Conservation (phyloP, 2,888 invertebrate species). For the Machimus rusticus region DNA sequence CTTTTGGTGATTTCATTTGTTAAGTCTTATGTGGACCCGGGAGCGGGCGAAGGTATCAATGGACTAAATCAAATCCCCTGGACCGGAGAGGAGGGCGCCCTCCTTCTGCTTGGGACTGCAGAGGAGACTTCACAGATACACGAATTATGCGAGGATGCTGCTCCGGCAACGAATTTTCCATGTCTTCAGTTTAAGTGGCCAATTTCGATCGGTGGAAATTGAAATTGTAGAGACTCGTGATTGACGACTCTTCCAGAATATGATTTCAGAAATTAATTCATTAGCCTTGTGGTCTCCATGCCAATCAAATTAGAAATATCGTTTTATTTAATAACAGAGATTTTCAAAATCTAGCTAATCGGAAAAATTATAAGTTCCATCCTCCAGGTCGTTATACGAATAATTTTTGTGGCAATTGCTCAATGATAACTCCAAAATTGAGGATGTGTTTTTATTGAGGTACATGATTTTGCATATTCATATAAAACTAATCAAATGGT, state of each 20-base stretch:
- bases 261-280: neutral
- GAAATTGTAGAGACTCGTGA: neutral
- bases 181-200: neutral
- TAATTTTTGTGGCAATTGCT: too few relatives aligned
- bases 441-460: too few relatives aligned
- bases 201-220: neutral
- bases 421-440: too few relatives aligned
- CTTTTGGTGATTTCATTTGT: conserved; percentile 31
- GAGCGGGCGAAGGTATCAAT: neutral
- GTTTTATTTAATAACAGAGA: neutral
- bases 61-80: neutral
- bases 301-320: neutral
- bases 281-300: neutral
- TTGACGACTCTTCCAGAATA: neutral
- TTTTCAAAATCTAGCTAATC: neutral
- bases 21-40: neutral
- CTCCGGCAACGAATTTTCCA: neutral
- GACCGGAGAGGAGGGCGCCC: neutral
- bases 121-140: neutral
- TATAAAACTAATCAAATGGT: too few relatives aligned
- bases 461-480: too few relatives aligned
- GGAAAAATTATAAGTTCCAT: neutral
- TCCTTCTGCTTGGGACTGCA: neutral
- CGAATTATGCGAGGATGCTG: neutral
- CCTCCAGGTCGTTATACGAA: too few relatives aligned